Percentiles rank a stretch among this genome's conserved stretches.
These are phyloP conservation scores for Saimiri boliviensis DNA, from an alignment of 2,113 vertebrate genomes.

Conservation along the genomic window DNA sequence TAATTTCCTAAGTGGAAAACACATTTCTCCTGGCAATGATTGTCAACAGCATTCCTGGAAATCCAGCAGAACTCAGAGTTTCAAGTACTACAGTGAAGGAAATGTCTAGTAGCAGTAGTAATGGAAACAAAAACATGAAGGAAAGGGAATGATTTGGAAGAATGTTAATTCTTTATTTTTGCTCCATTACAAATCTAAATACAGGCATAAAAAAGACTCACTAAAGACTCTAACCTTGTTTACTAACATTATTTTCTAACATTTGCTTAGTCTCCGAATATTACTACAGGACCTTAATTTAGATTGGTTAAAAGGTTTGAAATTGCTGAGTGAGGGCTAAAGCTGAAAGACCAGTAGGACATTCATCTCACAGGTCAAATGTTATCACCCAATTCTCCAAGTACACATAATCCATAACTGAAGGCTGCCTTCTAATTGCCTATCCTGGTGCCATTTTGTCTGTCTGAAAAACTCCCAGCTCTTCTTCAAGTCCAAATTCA, in stretches of 20 bases:
- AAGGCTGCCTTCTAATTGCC: not conserved
- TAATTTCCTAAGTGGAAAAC: conserved; percentile 84
- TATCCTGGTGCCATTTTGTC: not conserved
- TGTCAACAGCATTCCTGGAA: conserved; percentile 82
- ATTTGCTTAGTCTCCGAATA: not conserved
- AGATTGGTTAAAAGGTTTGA: not conserved
- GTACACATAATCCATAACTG: not conserved
- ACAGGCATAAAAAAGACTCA: conserved; percentile 32
- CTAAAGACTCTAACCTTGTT: conserved; percentile 5
- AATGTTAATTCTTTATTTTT: conserved; percentile 75
- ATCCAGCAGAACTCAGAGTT: conserved; percentile 77
- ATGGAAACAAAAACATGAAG: conserved; percentile 80
- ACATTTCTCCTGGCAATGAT: conserved; percentile 79
- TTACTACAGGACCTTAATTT: not conserved
- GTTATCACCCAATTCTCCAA: not conserved
- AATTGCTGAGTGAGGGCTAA: not conserved
- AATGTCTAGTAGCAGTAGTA: conserved; percentile 79
- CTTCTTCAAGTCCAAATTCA: not conserved
- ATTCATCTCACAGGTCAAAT: not conserved
- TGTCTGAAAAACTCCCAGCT: not conserved
- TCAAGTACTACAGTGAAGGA: conserved; percentile 81
- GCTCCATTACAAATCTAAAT: conserved; percentile 67
- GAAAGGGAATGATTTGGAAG: conserved; percentile 74
- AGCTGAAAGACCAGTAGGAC: not conserved
- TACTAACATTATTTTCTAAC: not conserved